These are phyloP conservation scores for Silurus aristotelis DNA, from an alignment of 2,797 vertebrate species.

Conservation along the genomic window DNA sequence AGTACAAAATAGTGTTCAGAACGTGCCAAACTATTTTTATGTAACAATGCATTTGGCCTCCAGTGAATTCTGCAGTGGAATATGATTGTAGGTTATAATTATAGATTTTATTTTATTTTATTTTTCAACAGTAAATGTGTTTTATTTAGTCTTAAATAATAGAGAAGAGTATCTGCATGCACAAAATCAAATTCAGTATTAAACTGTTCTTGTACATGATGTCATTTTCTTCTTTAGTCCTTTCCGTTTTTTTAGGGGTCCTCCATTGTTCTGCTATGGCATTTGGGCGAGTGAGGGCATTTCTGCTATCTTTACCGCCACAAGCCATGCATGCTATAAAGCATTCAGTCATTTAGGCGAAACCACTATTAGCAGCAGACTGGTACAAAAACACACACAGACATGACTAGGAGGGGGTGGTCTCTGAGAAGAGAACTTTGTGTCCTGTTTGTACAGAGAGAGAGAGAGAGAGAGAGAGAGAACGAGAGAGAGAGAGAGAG, in stretches of 20 bases:
- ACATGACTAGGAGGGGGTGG: conserved; percentile 42
- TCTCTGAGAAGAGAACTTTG: conserved; percentile 24
- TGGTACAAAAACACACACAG: conserved; percentile 45
- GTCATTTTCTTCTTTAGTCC: conserved; percentile 15
- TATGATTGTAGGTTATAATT: conserved; percentile 33
- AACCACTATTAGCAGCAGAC: conserved; percentile 50
- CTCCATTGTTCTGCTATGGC: conserved; percentile 14
- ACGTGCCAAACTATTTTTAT: not conserved
- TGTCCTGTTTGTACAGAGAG: conserved; percentile 36
- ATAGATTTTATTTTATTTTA: not conserved
- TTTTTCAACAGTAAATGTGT: not conserved
- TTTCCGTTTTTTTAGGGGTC: conserved; percentile 1
- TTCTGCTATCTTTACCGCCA: conserved; percentile 33
- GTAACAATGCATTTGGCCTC: too few relatives aligned
- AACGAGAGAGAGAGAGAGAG: conserved; percentile 4
- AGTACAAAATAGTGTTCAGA: not conserved
- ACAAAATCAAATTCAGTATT: not conserved
- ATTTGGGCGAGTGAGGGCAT: not conserved
- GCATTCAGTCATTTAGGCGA: conserved; percentile 47
- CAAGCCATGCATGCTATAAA: conserved; percentile 13
- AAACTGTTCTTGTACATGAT: conserved; percentile 14
- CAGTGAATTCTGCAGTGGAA: not conserved
- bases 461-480: conserved; percentile 23
- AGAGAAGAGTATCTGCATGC: not conserved
- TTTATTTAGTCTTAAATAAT: conserved; percentile 33